phyloP scores from a whole-genome alignment of 2,888 invertebrate genomes.

The Ophioninae sp. region DNA sequence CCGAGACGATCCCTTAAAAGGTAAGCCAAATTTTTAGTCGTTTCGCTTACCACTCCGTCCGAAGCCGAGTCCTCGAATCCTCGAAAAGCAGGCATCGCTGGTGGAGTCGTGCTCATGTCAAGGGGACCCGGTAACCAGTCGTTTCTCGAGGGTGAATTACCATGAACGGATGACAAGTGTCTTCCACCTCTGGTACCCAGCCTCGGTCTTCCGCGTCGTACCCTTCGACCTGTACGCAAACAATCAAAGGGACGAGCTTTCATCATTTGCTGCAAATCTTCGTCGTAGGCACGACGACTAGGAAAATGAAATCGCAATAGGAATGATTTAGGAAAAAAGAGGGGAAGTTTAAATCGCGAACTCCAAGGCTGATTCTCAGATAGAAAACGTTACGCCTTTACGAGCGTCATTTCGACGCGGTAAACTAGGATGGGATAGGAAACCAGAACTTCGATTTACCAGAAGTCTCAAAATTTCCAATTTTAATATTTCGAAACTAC shows the following conservation, averaged over 20 bases:
- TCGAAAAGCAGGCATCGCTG: conserved; percentile 77
- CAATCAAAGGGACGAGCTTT: neutral
- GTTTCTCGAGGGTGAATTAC: conserved; percentile 77
- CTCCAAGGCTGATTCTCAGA: no score
- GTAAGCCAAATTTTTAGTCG: neutral
- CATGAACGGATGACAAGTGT: conserved; percentile 74
- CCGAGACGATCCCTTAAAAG: neutral
- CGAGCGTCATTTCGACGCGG: no score
- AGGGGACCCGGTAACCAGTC: conserved; percentile 78
- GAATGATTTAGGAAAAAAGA: no score
- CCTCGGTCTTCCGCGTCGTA: conserved; percentile 79
- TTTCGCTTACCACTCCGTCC: conserved; percentile 77
- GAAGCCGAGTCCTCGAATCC: conserved; percentile 77
- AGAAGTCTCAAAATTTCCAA: no score
- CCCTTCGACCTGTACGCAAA: conserved; percentile 72
- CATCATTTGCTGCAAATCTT: conserved; percentile 6
- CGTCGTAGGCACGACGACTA: neutral
- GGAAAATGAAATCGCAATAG: neutral
- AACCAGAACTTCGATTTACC: no score
- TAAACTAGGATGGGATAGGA: no score
- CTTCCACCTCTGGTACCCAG: conserved; percentile 77
- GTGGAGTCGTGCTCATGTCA: conserved; percentile 79
- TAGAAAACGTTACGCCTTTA: no score
- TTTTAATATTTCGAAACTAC: no score
- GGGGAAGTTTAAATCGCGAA: no score